phyloP scores from a whole-genome alignment of 2,888 invertebrate species.

The Sarcophaga subvicina region DNA sequence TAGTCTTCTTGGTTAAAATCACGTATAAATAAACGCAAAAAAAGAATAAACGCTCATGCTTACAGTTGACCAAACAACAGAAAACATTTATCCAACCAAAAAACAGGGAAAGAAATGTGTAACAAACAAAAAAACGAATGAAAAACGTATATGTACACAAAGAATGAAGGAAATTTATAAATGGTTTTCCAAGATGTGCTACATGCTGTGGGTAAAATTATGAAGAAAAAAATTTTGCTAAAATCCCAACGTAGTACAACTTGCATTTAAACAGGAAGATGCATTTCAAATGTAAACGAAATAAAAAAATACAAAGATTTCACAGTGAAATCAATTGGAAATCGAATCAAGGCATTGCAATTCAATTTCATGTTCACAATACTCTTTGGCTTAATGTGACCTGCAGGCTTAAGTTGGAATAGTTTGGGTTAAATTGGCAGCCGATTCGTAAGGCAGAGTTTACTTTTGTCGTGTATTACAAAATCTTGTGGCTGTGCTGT shows the following conservation, averaged over 20 bases:
- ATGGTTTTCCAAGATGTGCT: conserved; percentile 41
- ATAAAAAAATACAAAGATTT: neutral
- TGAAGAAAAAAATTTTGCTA: neutral
- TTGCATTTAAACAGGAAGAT: neutral
- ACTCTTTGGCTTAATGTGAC: too few species aligned
- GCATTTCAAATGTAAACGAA: neutral
- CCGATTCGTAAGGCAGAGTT: too few species aligned
- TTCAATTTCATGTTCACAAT: too few species aligned
- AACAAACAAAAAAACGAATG: neutral
- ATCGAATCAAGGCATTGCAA: neutral
- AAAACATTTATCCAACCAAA: conserved; percentile 20
- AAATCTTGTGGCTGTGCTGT: too few species aligned
- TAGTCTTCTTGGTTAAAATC: conserved; percentile 5
- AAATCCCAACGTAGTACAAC: neutral
- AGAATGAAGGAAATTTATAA: conserved; percentile 24
- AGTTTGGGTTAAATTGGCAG: too few species aligned
- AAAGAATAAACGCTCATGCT: neutral
- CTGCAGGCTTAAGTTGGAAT: too few species aligned
- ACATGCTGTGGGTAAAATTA: conserved; percentile 5
- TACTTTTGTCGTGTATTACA: too few species aligned
- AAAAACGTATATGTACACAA: conserved; percentile 1
- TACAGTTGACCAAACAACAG: conserved; percentile 53
- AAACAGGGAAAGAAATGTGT: neutral
- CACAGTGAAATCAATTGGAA: neutral
- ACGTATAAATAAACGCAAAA: conserved; percentile 1